phyloP scores from a whole-genome alignment of 2,797 vertebrate species.

The Gambelia wislizenii region DNA sequence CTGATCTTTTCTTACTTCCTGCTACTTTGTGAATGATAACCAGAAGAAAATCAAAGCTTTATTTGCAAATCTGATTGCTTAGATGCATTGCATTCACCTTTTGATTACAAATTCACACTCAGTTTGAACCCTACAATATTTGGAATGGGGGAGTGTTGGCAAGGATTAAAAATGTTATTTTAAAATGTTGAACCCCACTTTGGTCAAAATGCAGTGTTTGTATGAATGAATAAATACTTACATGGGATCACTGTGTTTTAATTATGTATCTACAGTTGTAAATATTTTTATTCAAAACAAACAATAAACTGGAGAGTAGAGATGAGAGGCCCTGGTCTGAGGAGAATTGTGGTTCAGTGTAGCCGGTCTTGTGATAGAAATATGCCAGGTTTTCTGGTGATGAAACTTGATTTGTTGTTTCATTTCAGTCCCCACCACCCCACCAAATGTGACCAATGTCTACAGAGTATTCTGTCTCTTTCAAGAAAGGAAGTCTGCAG shows the following conservation, averaged over 20 bases:
- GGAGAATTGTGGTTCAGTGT: not conserved
- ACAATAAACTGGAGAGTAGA: not conserved
- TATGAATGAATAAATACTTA: too few relatives aligned
- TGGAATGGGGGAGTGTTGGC: too few relatives aligned
- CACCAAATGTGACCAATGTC: not conserved
- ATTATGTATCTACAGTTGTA: too few relatives aligned
- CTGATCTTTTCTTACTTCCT: too few relatives aligned
- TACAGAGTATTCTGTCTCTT: not conserved
- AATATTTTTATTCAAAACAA: not conserved
- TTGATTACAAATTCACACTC: too few relatives aligned
- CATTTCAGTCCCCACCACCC: not conserved
- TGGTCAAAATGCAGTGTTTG: not conserved
- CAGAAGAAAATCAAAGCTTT: too few relatives aligned
- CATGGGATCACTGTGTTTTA: too few relatives aligned
- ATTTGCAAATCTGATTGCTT: too few relatives aligned
- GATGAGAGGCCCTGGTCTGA: not conserved
- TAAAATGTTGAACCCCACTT: not conserved
- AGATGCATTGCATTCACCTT: too few relatives aligned
- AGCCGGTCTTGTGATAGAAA: not conserved
- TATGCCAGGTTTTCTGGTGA: not conserved
- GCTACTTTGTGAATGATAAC: too few relatives aligned
- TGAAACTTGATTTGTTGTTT: not conserved
- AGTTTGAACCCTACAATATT: too few relatives aligned
- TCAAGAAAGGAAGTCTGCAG: too few relatives aligned
- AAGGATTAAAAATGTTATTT: not conserved